Percentiles rank a stretch among this genome's conserved stretches.
Evolutionary conservation across 2,797 vertebrate species (phyloP).

Genomic region (Tenualosa thibaudeaui): DNA sequence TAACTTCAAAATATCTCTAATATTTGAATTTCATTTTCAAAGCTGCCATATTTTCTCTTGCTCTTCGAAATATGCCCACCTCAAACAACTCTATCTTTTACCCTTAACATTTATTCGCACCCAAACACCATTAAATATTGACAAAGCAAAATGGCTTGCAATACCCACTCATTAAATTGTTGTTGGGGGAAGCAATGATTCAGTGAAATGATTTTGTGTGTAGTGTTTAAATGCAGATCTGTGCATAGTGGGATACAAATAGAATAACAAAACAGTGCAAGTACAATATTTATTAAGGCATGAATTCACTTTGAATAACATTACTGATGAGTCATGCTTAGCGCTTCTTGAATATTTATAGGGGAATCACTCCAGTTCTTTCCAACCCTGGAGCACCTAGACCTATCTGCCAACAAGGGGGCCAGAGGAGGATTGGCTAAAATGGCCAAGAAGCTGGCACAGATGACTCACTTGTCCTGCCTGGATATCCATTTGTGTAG

Average conservation of each 20-base stretch:
- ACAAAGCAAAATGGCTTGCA: neutral
- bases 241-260: neutral
- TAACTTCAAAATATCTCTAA: neutral
- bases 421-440: constrained; percentile 74
- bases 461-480: constrained; percentile 73
- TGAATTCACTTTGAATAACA: neutral
- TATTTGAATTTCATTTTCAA: neutral
- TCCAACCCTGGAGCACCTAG: constrained; percentile 71
- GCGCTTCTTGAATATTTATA: constrained; percentile 5
- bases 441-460: constrained; percentile 66
- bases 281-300: neutral
- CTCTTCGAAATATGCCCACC: neutral
- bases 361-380: constrained; percentile 52
- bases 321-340: constrained; percentile 13
- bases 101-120: neutral
- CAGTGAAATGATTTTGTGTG: neutral
- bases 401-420: constrained; percentile 81
- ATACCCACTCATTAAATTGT: neutral
- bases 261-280: neutral
- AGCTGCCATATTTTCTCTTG: neutral
- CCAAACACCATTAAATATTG: neutral
- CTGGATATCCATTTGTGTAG: constrained; percentile 84
- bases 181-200: neutral
- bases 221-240: too few relatives aligned
- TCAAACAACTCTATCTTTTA: neutral